Evolutionary conservation across 1,140 invertebrate genomes (phyloP), one percentile per base, ranked within the genome.

Genomic region (Carcinoscorpius rotundicauda): DNA sequence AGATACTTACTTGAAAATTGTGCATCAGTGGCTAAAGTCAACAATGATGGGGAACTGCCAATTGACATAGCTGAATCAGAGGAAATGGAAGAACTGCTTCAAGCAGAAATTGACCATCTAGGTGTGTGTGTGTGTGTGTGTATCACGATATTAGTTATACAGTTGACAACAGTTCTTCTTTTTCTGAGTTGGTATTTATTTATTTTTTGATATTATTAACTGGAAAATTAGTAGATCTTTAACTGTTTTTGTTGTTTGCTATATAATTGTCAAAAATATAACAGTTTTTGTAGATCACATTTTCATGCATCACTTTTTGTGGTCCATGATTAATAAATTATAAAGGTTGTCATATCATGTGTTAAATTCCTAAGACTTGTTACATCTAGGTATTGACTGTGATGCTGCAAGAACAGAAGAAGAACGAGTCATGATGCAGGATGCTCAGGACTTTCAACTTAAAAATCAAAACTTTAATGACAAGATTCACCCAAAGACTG

Each of bases 31-130:
- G 91, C 89, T 6, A 89, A 93, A 6, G 90, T 97, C 8, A 99
- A 99, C 79, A 96, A 93, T 79, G 97, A 99, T 78, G 94, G 93
- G 4, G 94, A 98, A 78, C 81, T 99, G 70, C 87, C 93, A 61
- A 77, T 98, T 61, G 97, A 99, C 78, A 91, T 97, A 67, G 88
- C 94, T n/a, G 93, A 97, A 74, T 87, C 85, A 72, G 85, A 91
- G 68, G 86, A 88, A 68, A 97, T 98, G 89, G 87, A 89, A 75
- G 85, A 90, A 69, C 82, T 97, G 66, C 82, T 99, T 57, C 86
- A 91, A 73, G 82, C 88, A 73, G 85, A 90, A 76, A 91, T 97
- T 76, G 84, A 87, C 67, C 76, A 74, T 61, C 76, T 81, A 78
- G 82, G 83, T 84, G 29, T 29, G 29, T 29, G 29, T 29, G 2